Evolutionary conservation across 2,797 vertebrate species (phyloP).

Genomic region (Trichosurus vulpecula): DNA sequence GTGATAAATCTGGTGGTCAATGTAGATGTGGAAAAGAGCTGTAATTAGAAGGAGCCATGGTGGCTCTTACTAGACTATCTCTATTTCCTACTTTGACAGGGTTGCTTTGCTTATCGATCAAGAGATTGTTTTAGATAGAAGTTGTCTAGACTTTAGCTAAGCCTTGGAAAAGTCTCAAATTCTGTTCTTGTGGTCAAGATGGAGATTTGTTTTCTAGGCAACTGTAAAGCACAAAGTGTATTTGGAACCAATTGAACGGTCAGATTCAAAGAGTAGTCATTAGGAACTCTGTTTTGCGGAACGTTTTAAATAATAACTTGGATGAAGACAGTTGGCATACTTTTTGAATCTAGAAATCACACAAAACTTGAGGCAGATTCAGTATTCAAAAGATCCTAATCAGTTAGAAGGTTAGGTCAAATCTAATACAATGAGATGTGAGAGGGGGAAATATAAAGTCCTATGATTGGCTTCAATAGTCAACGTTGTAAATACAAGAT

Average conservation of each 20-base stretch:
- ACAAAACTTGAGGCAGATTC: background rate
- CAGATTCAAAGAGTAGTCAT: background rate
- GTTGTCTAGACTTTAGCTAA: background rate
- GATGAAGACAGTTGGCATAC: background rate
- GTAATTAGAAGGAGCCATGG: background rate
- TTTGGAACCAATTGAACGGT: background rate
- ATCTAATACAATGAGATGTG: background rate
- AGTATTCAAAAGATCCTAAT: background rate
- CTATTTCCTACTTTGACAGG: background rate
- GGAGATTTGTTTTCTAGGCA: background rate
- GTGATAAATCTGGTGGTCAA: background rate
- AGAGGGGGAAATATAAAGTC: background rate
- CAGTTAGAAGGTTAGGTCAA: background rate
- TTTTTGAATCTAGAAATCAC: background rate
- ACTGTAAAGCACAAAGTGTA: background rate
- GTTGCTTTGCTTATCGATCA: background rate
- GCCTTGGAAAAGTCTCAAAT: background rate
- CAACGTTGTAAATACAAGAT: background rate
- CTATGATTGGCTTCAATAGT: background rate
- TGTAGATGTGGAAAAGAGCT: background rate
- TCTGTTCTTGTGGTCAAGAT: background rate
- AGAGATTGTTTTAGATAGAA: background rate
- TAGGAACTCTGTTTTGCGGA: background rate
- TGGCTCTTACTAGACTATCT: background rate
- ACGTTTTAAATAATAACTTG: background rate